Conservation (phyloP, 2,113 vertebrate genomes). For the Geothlypis trichas region DNA sequence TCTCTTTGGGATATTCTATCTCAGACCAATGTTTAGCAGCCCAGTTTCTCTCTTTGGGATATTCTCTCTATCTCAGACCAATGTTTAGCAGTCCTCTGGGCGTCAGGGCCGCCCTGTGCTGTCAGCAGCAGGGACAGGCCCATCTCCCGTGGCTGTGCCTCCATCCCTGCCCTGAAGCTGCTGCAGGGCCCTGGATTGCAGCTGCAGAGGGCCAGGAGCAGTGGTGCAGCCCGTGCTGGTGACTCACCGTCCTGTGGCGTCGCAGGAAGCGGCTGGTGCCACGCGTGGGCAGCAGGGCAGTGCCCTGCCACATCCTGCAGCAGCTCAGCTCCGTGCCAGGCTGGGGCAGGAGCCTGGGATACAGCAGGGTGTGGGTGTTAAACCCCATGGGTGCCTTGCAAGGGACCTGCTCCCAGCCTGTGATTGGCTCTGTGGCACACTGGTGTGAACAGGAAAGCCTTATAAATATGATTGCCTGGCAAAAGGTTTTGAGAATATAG, state of each 20-base stretch:
- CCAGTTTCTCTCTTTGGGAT: too few relatives aligned
- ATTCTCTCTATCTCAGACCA: background rate
- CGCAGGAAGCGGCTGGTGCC: background rate
- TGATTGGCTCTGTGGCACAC: rapidly evolving
- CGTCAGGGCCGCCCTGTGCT: rapidly evolving
- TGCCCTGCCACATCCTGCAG: background rate
- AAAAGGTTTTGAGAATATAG: too few relatives aligned
- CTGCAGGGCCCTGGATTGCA: background rate
- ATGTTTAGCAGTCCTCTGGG: rapidly evolving
- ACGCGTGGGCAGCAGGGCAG: background rate
- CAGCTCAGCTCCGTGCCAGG: background rate
- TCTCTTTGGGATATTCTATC: too few relatives aligned
- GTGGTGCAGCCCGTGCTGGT: background rate
- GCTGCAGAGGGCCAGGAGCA: rapidly evolving
- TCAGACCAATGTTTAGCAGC: too few relatives aligned
- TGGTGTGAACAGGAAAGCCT: too few relatives aligned
- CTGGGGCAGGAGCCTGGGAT: background rate
- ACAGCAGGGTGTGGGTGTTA: background rate
- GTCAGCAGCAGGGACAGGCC: rapidly evolving
- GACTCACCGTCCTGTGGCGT: slow-evolving; percentile 1
- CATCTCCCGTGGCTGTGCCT: background rate
- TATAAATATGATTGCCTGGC: too few relatives aligned
- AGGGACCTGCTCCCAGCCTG: background rate
- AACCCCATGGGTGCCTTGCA: rapidly evolving
- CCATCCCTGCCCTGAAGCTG: background rate